These are phyloP conservation scores for Baccha elongata DNA, from an alignment of 2,888 invertebrate genomes.

Conservation along the genomic window DNA sequence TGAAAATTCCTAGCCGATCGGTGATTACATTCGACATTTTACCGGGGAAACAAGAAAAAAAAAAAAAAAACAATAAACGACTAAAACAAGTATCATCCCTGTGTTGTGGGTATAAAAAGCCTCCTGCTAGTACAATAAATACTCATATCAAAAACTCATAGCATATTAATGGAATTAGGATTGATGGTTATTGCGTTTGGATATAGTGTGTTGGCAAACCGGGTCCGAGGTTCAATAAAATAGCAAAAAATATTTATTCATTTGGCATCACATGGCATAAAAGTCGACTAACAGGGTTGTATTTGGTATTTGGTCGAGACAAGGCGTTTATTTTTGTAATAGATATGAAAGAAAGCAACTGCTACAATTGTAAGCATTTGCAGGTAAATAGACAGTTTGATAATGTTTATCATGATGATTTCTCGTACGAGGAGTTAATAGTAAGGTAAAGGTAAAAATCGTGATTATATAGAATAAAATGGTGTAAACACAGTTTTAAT, in stretches of 20 bases:
- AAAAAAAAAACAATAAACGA: constrained; percentile 21
- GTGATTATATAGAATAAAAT: no score
- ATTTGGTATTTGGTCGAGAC: neutral
- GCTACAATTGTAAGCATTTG: no score
- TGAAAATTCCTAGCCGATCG: constrained; percentile 71
- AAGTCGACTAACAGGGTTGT: neutral
- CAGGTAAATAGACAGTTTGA: no score
- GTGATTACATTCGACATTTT: constrained; percentile 59
- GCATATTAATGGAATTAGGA: constrained; percentile 79
- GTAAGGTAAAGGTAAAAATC: no score
- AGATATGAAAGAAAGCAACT: no score
- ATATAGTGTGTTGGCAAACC: constrained; percentile 74
- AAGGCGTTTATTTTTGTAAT: no score
- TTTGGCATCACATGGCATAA: constrained; percentile 60
- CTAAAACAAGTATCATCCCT: constrained; percentile 31
- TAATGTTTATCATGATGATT: no score
- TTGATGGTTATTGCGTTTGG: constrained; percentile 82
- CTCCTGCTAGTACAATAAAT: constrained; percentile 58
- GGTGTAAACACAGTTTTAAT: no score
- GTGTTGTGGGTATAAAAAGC: neutral
- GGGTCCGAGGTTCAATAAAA: constrained; percentile 70
- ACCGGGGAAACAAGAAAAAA: neutral
- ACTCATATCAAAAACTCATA: constrained; percentile 74
- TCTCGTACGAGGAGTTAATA: no score
- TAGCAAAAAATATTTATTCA: constrained; percentile 64